Conservation (phyloP, 64 coral and sea anemone species). For the Orbicella faveolata region DNA sequence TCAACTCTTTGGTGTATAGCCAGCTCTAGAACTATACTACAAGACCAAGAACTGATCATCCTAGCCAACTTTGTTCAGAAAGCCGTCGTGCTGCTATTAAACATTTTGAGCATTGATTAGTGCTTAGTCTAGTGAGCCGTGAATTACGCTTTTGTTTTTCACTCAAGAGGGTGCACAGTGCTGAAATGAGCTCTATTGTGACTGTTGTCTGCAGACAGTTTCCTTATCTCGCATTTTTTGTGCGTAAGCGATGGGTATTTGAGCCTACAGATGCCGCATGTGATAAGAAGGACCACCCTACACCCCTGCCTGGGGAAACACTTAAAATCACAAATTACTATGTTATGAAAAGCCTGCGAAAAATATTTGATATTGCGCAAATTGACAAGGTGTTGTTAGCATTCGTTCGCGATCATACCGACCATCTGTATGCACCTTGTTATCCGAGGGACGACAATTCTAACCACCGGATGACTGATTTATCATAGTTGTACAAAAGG, state of each 20-base stretch:
- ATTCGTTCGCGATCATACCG: neutral
- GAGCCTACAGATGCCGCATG: conserved; percentile 27
- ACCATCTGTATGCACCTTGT: neutral
- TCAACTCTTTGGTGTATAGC: too few species aligned
- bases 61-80: too few species aligned
- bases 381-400: neutral
- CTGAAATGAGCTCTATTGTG: conserved; percentile 5
- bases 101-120: too few species aligned
- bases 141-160: conserved; percentile 23
- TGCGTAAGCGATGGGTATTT: neutral
- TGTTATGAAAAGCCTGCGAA: neutral
- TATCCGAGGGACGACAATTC: neutral
- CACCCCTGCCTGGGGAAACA: neutral
- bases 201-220: conserved; percentile 16
- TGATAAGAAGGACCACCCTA: conserved; percentile 35
- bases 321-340: neutral
- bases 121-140: neutral
- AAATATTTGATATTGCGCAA: conserved; percentile 19
- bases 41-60: too few species aligned
- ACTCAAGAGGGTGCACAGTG: neutral
- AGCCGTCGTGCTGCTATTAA: too few species aligned
- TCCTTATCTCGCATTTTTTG: conserved; percentile 22
- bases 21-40: too few species aligned
- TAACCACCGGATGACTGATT: neutral
- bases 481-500: neutral